Percentiles rank a stretch among this genome's conserved stretches.
These are phyloP conservation scores for Drosophila ananassae DNA, from an alignment of 1,140 invertebrate genomes.

Conservation along the genomic window DNA sequence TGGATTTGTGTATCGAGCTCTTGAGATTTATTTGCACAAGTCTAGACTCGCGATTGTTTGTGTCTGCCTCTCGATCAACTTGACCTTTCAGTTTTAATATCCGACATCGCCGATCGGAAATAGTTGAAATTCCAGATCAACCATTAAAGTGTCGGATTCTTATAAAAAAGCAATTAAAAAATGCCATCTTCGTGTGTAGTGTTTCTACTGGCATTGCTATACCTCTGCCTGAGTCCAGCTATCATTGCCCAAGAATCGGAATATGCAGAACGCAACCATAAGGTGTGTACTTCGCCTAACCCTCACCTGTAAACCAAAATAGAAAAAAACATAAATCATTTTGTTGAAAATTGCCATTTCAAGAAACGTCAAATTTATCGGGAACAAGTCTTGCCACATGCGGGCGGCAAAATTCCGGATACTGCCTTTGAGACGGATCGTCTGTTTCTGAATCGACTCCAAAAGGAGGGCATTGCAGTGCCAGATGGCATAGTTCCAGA, in stretches of 20 bases:
- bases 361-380: constrained; percentile 88
- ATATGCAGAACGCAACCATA: constrained; percentile 61
- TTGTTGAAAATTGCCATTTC: constrained; percentile 49
- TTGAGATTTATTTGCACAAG: constrained; percentile 64
- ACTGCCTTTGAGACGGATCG: constrained; percentile 87
- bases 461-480: constrained; percentile 87
- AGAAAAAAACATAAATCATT: constrained; percentile 52
- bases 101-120: constrained; percentile 21
- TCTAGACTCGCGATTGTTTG: constrained; percentile 47
- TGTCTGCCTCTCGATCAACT: constrained; percentile 51
- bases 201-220: constrained; percentile 33
- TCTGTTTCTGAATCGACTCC: constrained; percentile 86
- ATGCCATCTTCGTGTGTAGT: constrained; percentile 51
- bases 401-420: constrained; percentile 88
- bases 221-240: constrained; percentile 39
- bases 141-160: constrained; percentile 13
- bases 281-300: constrained; percentile 54
- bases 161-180: constrained; percentile 13
- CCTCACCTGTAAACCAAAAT: background rate
- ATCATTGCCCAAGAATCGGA: constrained; percentile 44
- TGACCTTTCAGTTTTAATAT: constrained; percentile 60
- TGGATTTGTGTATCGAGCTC: constrained; percentile 72
- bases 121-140: constrained; percentile 31
- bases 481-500: constrained; percentile 87
- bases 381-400: constrained; percentile 87